phyloP scores from a whole-genome alignment of 2,888 invertebrate genomes.

The Cynaeus angustus region DNA sequence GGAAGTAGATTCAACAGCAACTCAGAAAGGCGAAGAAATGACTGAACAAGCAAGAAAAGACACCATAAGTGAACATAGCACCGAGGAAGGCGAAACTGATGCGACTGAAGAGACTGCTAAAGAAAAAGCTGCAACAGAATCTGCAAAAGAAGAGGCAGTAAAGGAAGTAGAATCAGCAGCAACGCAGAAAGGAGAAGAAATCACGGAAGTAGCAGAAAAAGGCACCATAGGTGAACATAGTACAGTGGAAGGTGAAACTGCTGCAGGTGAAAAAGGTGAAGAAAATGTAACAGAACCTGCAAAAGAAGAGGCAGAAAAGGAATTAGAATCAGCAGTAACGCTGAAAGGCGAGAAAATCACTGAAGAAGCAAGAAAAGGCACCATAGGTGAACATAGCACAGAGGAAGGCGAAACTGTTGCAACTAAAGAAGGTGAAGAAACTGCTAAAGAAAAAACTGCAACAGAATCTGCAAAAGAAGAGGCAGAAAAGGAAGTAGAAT shows the following conservation, averaged over 20 bases:
- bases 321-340: too few relatives aligned
- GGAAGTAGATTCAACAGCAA: neutral
- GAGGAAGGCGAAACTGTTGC: neutral
- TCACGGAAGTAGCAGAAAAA: too few relatives aligned
- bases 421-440: neutral
- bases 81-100: neutral
- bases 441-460: neutral
- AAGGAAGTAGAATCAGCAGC: too few relatives aligned
- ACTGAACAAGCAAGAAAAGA: too few relatives aligned
- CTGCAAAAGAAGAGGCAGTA: neutral
- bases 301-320: too few relatives aligned
- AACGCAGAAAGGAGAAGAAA: too few relatives aligned
- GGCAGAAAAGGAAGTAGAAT: neutral
- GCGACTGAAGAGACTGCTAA: neutral
- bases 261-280: neutral
- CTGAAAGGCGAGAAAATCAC: too few relatives aligned
- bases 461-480: neutral
- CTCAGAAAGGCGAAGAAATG: too few relatives aligned
- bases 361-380: too few relatives aligned
- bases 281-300: too few relatives aligned
- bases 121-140: neutral
- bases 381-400: too few relatives aligned
- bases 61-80: neutral
- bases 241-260: neutral
- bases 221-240: too few relatives aligned